Conservation (phyloP, 2,888 invertebrate species). For the Geophilus truncorum region DNA sequence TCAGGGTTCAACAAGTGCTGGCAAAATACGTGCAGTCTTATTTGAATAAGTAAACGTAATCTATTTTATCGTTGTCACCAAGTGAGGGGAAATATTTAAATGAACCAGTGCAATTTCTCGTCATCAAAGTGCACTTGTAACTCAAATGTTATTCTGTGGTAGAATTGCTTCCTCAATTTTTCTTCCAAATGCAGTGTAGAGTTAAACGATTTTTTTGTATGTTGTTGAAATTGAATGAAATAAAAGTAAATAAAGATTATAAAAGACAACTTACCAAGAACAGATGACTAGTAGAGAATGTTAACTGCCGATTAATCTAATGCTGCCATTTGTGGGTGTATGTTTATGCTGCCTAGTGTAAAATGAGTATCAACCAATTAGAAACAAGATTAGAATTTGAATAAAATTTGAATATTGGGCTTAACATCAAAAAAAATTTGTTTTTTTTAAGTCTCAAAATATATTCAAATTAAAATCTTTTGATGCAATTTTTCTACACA, state of each 20-base stretch:
- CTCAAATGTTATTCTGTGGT: background rate
- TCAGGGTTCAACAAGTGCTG: constrained; percentile 12
- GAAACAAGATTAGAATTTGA: too few species aligned
- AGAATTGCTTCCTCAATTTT: background rate
- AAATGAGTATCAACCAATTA: too few species aligned
- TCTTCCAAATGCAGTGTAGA: background rate
- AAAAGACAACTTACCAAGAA: too few species aligned
- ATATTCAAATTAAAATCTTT: too few species aligned
- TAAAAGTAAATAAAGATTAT: background rate
- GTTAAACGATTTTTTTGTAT: background rate
- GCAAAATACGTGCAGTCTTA: background rate
- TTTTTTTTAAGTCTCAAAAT: too few species aligned
- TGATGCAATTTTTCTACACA: too few species aligned
- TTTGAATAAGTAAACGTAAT: background rate
- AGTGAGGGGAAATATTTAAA: background rate
- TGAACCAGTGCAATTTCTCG: background rate
- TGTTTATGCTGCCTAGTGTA: too few species aligned
- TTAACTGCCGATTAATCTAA: too few species aligned
- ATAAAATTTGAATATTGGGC: too few species aligned
- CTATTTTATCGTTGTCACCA: background rate
- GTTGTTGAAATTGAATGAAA: background rate
- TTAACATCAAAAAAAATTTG: too few species aligned
- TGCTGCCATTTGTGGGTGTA: too few species aligned
- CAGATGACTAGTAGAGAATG: too few species aligned
- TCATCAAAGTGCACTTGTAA: background rate